Conservation (phyloP, 2,113 vertebrate genomes). For the Arizona elegans region DNA sequence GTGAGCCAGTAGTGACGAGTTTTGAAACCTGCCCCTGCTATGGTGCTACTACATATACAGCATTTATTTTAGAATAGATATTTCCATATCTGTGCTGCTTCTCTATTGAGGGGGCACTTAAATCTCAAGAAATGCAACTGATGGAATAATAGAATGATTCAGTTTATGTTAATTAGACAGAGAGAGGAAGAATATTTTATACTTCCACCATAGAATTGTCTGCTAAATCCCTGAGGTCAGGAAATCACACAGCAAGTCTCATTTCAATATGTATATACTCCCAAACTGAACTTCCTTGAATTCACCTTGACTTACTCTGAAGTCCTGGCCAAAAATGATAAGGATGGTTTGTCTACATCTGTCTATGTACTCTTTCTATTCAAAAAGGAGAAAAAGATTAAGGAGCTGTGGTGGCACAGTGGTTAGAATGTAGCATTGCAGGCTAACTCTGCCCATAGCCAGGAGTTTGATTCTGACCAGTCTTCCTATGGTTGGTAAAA, state of each 20-base stretch:
- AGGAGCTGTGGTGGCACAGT: too few relatives aligned
- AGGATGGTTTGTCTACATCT: background rate
- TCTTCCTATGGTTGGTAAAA: too few relatives aligned
- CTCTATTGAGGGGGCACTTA: background rate
- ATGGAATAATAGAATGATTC: background rate
- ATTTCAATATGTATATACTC: background rate
- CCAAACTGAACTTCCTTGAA: background rate
- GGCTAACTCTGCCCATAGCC: too few relatives aligned
- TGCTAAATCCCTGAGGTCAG: background rate
- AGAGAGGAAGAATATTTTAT: background rate
- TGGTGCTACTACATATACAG: background rate
- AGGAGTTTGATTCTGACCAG: too few relatives aligned
- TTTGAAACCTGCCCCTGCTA: background rate
- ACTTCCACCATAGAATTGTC: background rate
- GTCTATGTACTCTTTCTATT: background rate
- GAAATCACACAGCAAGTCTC: background rate
- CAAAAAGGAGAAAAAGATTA: background rate
- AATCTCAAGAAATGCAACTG: background rate
- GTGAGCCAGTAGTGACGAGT: too few relatives aligned
- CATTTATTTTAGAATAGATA: background rate
- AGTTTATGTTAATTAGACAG: background rate
- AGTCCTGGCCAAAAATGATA: background rate
- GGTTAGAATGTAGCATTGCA: too few relatives aligned
- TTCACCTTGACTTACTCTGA: background rate
- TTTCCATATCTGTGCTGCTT: background rate